Evolutionary conservation across 2,888 invertebrate species (phyloP), one percentile per base, ranked within the genome.

Genomic region (Tineola bisselliella): DNA sequence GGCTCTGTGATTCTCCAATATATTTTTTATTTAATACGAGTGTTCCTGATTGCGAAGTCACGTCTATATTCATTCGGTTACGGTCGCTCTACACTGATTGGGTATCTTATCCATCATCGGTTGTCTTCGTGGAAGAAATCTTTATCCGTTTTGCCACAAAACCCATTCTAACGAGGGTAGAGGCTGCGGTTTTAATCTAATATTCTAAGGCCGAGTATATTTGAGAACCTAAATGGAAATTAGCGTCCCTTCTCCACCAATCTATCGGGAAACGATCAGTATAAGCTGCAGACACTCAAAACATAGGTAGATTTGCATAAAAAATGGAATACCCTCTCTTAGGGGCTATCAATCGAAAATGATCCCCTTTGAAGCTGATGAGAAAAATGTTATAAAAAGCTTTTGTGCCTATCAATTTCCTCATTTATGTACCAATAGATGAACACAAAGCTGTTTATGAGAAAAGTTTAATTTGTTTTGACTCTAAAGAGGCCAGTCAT

Each of bases 291-390:
- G 10, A 19, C 56, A 56, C 30, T 19, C 17, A 30, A 56, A 56
- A 68, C 71, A 70, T 71, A 71, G 70, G 70, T 69, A 66, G 33
- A 76, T 79, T 77, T 75, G 70, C 76, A 77, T 81, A 73, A 75
- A 77, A 75, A 48, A 48, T 48, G 6, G 48, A 48, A 15, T 38
- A 38, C 13, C 2, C 48, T 25, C 48, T 8, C 48, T 48, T 48
- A 8, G 15, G n/a, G 8, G 15, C n/a, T 15, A 48, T 48, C 48
- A 48, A 48, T 48, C 13, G 13, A 48, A 15, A 48, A 48, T 48
- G 38, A 38, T 10, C 38, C 38, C 10, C 38, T 38, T 25, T 38
- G n/a, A 38, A 38, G 11, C 38, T 38, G 38, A 38, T 38, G 38
- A 38, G 38, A n/a, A 10, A 12, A n/a, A n/a, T 6, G 25, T 25